Percentiles rank a stretch among this genome's conserved stretches.
Conservation (phyloP, 2,888 invertebrate species). For the Spatulosminthurus flaviceps region DNA sequence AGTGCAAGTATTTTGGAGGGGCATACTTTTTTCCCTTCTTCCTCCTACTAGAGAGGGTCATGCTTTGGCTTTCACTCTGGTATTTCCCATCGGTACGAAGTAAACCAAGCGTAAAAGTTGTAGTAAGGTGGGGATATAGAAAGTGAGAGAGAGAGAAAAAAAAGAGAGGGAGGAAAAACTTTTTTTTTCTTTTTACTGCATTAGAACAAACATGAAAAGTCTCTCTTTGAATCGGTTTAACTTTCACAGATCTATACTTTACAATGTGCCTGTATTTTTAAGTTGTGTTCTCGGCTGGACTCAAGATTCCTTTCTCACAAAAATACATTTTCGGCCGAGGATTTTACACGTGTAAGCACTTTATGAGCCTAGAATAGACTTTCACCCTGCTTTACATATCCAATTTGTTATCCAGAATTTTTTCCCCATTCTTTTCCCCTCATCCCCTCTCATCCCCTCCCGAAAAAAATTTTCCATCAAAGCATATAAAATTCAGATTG, state of each 20-base stretch:
- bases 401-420: not conserved
- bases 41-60: too few species aligned
- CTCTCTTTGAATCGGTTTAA: slow-evolving; percentile 37
- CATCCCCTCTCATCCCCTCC: too few species aligned
- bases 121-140: slow-evolving; percentile 13
- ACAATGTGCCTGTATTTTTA: slow-evolving; percentile 29
- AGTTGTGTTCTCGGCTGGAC: slow-evolving; percentile 23
- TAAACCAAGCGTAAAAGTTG: slow-evolving; percentile 24
- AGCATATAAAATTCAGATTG: not conserved
- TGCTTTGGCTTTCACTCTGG: not conserved
- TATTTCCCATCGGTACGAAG: slow-evolving; percentile 7
- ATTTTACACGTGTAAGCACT: slow-evolving; percentile 43
- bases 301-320: slow-evolving; percentile 12
- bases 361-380: slow-evolving; percentile 8
- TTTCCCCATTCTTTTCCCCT: not conserved
- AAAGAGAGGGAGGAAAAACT: slow-evolving; percentile 16
- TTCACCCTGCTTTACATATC: slow-evolving; percentile 32
- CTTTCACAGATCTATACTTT: slow-evolving; percentile 19
- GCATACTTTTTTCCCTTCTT: too few species aligned
- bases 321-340: slow-evolving; percentile 31
- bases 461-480: not conserved
- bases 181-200: slow-evolving; percentile 27
- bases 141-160: too few species aligned
- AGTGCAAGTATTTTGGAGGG: too few species aligned
- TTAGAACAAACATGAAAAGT: slow-evolving; percentile 44